These are phyloP conservation scores for Panthera uncia DNA, from an alignment of 2,113 vertebrate genomes.

Conservation along the genomic window DNA sequence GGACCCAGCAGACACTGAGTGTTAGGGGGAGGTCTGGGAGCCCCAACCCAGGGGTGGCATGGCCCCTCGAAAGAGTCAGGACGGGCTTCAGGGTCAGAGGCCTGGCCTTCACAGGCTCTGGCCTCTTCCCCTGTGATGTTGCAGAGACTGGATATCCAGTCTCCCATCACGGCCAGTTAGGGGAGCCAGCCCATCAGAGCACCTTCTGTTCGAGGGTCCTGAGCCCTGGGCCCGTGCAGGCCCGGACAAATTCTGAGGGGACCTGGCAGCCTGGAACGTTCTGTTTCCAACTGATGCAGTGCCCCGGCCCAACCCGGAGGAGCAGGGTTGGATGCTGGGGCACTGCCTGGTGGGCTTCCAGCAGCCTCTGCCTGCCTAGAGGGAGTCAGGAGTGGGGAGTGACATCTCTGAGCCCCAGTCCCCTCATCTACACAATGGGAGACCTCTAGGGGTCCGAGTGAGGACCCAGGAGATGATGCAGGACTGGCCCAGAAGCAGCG, in stretches of 20 bases:
- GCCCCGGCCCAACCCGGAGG: not conserved
- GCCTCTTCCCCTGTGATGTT: accelerated
- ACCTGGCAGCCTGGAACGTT: not conserved
- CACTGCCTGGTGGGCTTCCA: not conserved
- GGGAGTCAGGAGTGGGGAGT: no score
- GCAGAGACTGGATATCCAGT: not conserved
- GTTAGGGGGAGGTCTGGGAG: not conserved
- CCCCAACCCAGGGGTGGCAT: not conserved
- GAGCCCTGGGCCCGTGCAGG: not conserved
- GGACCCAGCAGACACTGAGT: not conserved
- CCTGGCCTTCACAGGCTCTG: not conserved
- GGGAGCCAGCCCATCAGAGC: not conserved
- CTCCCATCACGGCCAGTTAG: not conserved
- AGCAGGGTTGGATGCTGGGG: not conserved
- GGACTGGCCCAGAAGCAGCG: conserved; percentile 6
- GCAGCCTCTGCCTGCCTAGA: not conserved
- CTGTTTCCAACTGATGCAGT: not conserved
- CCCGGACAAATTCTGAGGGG: not conserved
- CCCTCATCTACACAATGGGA: not conserved
- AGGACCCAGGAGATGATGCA: not conserved
- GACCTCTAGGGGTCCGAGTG: not conserved
- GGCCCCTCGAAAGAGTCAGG: not conserved
- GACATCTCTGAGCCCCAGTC: not conserved
- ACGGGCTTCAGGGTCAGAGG: not conserved
- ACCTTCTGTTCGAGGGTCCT: not conserved